Base-by-base conservation (phyloP, 2,888 invertebrate genomes). In the Habroteleia sp. region DNA sequence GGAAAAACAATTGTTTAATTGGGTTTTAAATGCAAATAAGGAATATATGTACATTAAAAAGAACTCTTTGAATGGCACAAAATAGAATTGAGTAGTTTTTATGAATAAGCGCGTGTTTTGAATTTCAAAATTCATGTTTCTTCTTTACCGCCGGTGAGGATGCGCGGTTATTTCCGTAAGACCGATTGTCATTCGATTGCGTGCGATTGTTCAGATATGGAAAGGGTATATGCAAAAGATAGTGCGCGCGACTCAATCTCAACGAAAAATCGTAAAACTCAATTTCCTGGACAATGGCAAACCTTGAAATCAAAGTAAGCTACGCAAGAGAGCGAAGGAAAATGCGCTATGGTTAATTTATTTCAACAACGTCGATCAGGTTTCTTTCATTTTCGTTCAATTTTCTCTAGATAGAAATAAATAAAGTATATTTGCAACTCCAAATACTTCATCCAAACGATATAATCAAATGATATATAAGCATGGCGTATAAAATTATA, bases 251-350 rank as follows among this genome's bases (percentile, higher is more conserved):
- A 71, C 72, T 76, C 80, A 82, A 82, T 85, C 84, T 78, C 76
- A 77, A 80, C 80, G 81, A 83, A 76, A 72, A 83, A 84, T 85
- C 83, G 81, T 78, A 76, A 82, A 82, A 85, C 81, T 79, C 83
- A 84, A 85, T 86, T 86, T 85, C 83, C 84, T 81, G 82, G 74
- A 82, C 79, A 79, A 77, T 71, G 46, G 63, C 54, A 54, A 63
- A 74, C 48, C 41, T 63, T 72, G 56, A 25, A 63, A 72, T 46
- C 60, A 60, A 54, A 48, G 63, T 52, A 35, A 16, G 46, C 23
- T 48, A 16, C 33, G 48, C 31, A 41, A 56, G 54, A 60, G 37
- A 60, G 31, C 33, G 16, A 52, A 60, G 25, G 48, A 46, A 52
- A 52, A 44, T 23, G 10, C 39, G 46, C 62, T 41, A 48, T 13